Evolutionary conservation across 1,140 invertebrate genomes (phyloP), one percentile per base, ranked within the genome.

Genomic region (Ridgeia piscesae): DNA sequence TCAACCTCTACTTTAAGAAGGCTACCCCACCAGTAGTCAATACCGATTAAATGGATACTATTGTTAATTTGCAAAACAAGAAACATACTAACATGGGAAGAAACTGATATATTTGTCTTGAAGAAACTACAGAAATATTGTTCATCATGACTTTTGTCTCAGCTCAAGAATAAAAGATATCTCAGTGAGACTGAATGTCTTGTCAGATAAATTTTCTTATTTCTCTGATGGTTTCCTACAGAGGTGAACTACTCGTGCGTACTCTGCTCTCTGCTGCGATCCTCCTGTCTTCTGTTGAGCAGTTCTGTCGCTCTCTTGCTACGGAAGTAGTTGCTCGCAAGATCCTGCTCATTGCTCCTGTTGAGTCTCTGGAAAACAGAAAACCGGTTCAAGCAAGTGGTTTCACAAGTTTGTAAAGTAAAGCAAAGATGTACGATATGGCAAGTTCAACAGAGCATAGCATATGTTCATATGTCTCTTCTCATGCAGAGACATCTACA

Each of bases 281-380:
- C 58, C 58, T 77, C 58, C 58, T 77, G 58, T 21, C 58, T 21
- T 42, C 91, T 35, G 35, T 35, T 92, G 27, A 92, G 89, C 17
- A 92, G 33, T 33, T 92, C 42, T 48, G 34, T 50, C 8, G 92
- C 92, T 50, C 92, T 31, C 21, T 27, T 91, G 35, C 33, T 91
- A 33, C 91, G 90, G 89, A 92, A 92, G 89, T 92, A 92, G 89
- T 92, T 91, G 34, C 90, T 92, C 1, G 92, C 92, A 33, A 92
- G 33, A 21, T 92, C 42, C n/a, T 91, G 33, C 34, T 92, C 42
- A 48, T 91, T 91, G 33, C 35, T 92, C 31, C 50, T 48, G 31
- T 92, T 88, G 34, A 92, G 92, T 58, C 48, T 92, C 92, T 92
- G 34, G 35, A 89, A 58, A 48, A 48, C 31, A 92, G 31, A 89